Base-by-base conservation (phyloP, 2,888 invertebrate species). In the Omphaloscelis lunosa region DNA sequence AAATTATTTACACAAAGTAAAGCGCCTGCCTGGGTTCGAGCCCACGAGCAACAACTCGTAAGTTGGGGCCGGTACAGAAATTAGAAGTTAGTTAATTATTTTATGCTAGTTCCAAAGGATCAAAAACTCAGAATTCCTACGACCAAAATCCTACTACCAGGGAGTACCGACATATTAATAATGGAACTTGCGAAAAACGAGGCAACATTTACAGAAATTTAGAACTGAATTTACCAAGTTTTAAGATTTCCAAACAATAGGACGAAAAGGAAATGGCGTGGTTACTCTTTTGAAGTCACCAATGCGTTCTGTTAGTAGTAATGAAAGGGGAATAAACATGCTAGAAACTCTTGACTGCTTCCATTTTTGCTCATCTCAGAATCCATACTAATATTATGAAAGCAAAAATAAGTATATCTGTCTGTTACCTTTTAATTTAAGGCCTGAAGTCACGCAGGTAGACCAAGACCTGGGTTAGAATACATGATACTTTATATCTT, bases 201-300 rank as follows among this genome's bases (percentile, higher is more conserved):
- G 6, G 45, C 45, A 45, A 15, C 15, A 15, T 4, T 45, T 45
- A 5, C 15, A 45, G 15, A 45, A 15, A 45, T 45, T 45, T 45
- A 29, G 5, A 17, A 23, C 77, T 48, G 51, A 67, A 68, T 39
- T 62, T 17, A 5, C 6, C 20, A 77, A 23, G 9, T 62, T 53
- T 77, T 34, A 39, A 56, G 53, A 53, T 45, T 53, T 1, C 17
- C 45, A 53, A n/a, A 29, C 39, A 69, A 79, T n/a, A 63, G 53
- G 23, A 56, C 17, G 45, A 3, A 29, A 56, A 63, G 48, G 70
- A 77, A 69, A 79, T 77, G 48, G 56, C 17, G n/a, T 6, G 39
- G 45, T 15, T 62, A 63, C 62, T 39, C 39, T 41, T 78, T 51
- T 51, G 23, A 17, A 79, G 58, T 51, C 34, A 17, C 7, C 15